Evolutionary conservation across 2,797 vertebrate species (phyloP).

Genomic region (Malacoraja senta): DNA sequence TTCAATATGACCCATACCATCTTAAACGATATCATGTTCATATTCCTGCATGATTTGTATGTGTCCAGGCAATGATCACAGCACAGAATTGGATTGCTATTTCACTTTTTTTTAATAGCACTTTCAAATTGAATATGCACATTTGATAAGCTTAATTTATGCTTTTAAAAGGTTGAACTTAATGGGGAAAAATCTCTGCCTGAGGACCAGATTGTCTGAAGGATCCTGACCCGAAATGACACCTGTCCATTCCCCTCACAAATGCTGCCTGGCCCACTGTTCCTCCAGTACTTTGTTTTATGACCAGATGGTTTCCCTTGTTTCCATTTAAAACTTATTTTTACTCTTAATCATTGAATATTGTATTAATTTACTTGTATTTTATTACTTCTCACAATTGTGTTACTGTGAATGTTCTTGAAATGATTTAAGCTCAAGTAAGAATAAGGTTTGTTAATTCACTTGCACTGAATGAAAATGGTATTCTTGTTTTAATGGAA

Average conservation of each 20-base stretch:
- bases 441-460: neutral
- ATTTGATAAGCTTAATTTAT: neutral
- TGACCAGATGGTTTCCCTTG: neutral
- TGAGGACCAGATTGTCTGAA: neutral
- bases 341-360: neutral
- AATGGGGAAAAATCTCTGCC: neutral
- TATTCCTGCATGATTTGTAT: neutral
- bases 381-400: neutral
- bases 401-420: neutral
- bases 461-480: neutral
- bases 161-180: neutral
- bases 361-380: neutral
- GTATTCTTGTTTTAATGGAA: neutral
- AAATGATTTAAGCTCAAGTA: no score
- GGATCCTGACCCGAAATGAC: no score
- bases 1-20: neutral
- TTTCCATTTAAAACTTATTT: neutral
- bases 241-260: no score
- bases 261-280: no score
- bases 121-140: neutral
- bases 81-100: neutral
- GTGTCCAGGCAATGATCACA: neutral
- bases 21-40: neutral
- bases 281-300: no score
- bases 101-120: neutral